Conservation (phyloP, 2,113 vertebrate genomes). For the Phylloscopus trochiloides region DNA sequence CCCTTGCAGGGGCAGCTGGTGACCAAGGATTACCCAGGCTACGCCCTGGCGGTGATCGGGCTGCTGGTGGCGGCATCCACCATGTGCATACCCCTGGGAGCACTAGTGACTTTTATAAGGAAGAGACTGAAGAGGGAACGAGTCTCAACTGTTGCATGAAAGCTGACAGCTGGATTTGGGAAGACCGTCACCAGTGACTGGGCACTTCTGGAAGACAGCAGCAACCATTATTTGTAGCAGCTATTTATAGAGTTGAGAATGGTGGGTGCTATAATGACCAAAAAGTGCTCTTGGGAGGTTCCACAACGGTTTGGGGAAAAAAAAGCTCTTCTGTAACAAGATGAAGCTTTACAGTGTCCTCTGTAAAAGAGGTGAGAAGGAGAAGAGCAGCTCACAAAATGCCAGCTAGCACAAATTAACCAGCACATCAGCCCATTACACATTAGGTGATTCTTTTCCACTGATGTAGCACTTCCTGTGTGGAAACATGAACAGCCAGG, state of each 20-base stretch:
- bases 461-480: background rate
- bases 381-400: background rate
- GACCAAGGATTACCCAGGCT: slow-evolving; percentile 80
- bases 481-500: background rate
- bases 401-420: background rate
- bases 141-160: slow-evolving; percentile 23
- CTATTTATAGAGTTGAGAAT: background rate
- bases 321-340: background rate
- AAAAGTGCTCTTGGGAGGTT: slow-evolving; percentile 7
- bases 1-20: slow-evolving; percentile 82
- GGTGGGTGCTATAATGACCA: background rate
- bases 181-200: background rate
- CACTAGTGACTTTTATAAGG: slow-evolving; percentile 71
- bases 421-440: background rate
- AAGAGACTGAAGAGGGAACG: slow-evolving; percentile 53
- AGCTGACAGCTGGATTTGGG: background rate
- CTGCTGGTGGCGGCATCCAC: slow-evolving; percentile 81
- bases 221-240: slow-evolving; percentile 12
- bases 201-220: slow-evolving; percentile 26
- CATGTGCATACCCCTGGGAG: slow-evolving; percentile 83
- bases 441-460: background rate
- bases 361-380: background rate
- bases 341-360: background rate
- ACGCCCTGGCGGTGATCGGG: slow-evolving; percentile 79
- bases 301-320: background rate